Evolutionary conservation across 2,888 invertebrate genomes (phyloP), one percentile per base, ranked within the genome.

Genomic region (Mythimna pallens): DNA sequence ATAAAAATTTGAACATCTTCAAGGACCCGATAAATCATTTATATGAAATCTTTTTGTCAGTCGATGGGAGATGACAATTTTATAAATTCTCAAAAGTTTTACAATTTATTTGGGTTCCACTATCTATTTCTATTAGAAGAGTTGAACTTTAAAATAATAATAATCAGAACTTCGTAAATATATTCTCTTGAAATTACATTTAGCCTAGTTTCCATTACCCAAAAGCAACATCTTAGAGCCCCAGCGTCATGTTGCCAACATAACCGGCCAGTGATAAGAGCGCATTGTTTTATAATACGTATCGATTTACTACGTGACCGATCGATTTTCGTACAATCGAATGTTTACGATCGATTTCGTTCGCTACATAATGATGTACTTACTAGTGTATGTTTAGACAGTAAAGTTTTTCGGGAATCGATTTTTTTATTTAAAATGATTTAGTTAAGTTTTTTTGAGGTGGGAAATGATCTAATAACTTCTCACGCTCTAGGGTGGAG

Each of bases 191-290:
- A 52, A 52, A n/a, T n/a, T n/a, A n/a, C 20, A 9, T 58, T 34
- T 58, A 58, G 30, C 43, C 58, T 76, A 61, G 47, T 77, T 70
- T 55, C 43, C 17, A 5, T 40, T 36, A 54, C 8, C 12, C n/a
- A 58, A 68, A 80, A 87, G 93, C 91, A 86, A 62, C 91, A 91
- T 93, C 82, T 93, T 95, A 94, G 83, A 79, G 89, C 76, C 84
- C 82, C 91, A 86, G 93, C 90, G 88, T 94, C 93, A 89, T 88
- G 87, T 94, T 93, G 92, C 93, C 89, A 85, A 89, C 89, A 92
- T 94, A 94, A 94, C 92, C 89, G 61, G 92, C 84, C 79, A 86
- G 91, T 93, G 95, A 94, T 95, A 95, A 95, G 94, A 91, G 92
- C 75, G 93, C 93, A 95, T 95, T 95, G 95, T 95, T 94, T 93